Evolutionary conservation across 2,113 vertebrate genomes (phyloP), one percentile per base, ranked within the genome.

Genomic region (Aspidoscelis tigris): DNA sequence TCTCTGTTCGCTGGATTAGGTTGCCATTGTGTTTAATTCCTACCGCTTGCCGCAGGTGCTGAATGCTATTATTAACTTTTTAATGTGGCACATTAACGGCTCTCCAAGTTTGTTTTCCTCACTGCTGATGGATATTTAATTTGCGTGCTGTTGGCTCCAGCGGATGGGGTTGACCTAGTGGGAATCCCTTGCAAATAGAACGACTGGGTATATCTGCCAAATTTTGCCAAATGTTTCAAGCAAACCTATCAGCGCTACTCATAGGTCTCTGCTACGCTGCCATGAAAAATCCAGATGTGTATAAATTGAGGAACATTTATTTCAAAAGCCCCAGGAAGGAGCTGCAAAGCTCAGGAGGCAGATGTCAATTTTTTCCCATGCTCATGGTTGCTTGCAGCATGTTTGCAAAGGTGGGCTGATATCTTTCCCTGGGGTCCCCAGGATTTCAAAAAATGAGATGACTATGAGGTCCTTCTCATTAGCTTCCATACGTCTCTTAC

Each of bases 1-100:
- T 93, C 92, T 91, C 89, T 76, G 65, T 84, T 90, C 92, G 90
- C 94, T 18, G 82, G 86, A 91, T 88, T 93, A 87, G 91, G 92
- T 92, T 88, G 86, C 91, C 78, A 92, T 92, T 91, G 92, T 92
- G 94, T 92, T 92, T 91, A 90, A 93, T 93, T 90, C 81, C 78
- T 88, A 76, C 86, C 84, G 81, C 80, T 87, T 91, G 95, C 94
- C 93, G 94, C 94, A 95, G 95, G 91, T 95, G 93, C 91, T 84
- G 80, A 76, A 90, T 89, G 55, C 89, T 75, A 41, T 92, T 91
- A 92, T 95, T 92, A 92, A 92, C 93, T 93, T 94, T 79, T 89
- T 93, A 92, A 93, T 89, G 68, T 0, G 80, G 90, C 80, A 2
- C 8, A 14, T 87, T 88, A 65, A 89, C 92, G 12, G 88, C 88